Conservation (phyloP, 2,888 invertebrate species). For the Ormyrus pomaceus region DNA sequence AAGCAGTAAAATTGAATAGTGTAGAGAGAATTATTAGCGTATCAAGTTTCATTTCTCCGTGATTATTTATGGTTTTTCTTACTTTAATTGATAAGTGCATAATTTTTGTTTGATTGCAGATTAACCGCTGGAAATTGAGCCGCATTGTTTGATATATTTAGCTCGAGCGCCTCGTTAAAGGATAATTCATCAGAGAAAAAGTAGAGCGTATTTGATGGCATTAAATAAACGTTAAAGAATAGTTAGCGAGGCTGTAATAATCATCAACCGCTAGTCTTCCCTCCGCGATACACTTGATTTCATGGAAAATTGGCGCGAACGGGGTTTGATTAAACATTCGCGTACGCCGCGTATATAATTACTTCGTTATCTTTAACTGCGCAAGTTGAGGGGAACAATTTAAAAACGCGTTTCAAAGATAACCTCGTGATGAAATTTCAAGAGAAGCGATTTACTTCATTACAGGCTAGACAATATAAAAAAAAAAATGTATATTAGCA, state of each 20-base stretch:
- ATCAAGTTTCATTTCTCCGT: too few species aligned
- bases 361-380: constrained; percentile 37
- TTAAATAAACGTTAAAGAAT: constrained; percentile 26
- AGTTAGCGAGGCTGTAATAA: background rate
- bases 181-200: background rate
- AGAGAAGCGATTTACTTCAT: constrained; percentile 36
- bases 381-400: constrained; percentile 13
- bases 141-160: too few species aligned
- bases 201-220: background rate
- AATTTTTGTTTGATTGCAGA: too few species aligned
- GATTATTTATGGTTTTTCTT: too few species aligned
- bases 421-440: constrained; percentile 20
- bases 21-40: too few species aligned
- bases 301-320: constrained; percentile 30
- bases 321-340: constrained; percentile 35
- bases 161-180: too few species aligned
- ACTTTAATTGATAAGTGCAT: too few species aligned
- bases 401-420: constrained; percentile 33
- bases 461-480: background rate
- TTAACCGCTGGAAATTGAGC: too few species aligned
- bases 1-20: too few species aligned
- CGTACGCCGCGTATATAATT: constrained; percentile 14
- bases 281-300: constrained; percentile 2
- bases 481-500: background rate
- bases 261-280: background rate